A percentile compares a stretch with the other conserved stretches of the same genome.
These are phyloP conservation scores for Drosophila baimaii DNA, from an alignment of 1,140 invertebrate genomes.

Conservation along the genomic window DNA sequence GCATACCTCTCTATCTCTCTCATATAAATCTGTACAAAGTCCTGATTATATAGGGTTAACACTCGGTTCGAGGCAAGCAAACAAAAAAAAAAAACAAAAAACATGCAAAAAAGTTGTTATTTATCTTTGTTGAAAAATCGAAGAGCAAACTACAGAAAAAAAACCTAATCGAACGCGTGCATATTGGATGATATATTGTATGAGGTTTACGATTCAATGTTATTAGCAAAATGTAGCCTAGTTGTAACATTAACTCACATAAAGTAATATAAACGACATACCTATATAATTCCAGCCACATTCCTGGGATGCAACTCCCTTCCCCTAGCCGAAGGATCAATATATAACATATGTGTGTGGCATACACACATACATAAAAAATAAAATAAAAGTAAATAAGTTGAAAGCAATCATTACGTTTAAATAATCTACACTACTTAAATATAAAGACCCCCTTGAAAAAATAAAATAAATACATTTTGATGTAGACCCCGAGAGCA, in stretches of 20 bases:
- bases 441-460: constrained; percentile 25
- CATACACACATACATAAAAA: constrained; percentile 27
- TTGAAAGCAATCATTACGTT: constrained; percentile 81
- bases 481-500: constrained; percentile 32
- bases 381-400: constrained; percentile 60
- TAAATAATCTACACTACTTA: constrained; percentile 59
- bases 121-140: constrained; percentile 45
- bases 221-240: constrained; percentile 70
- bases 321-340: constrained; percentile 26
- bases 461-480: constrained; percentile 29
- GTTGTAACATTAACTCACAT: constrained; percentile 49
- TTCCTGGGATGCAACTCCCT: constrained; percentile 5
- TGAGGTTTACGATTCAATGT: constrained; percentile 60
- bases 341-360: constrained; percentile 20
- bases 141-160: constrained; percentile 26
- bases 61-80: constrained; percentile 34
- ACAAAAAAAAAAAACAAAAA: constrained; percentile 12
- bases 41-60: constrained; percentile 33
- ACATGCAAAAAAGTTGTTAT: constrained; percentile 47
- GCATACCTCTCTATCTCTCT: constrained; percentile 37
- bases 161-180: constrained; percentile 44
- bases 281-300: constrained; percentile 34
- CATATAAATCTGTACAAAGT: constrained; percentile 42
- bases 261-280: constrained; percentile 14
- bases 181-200: constrained; percentile 40